Evolutionary conservation across 1,140 invertebrate genomes (phyloP), one percentile per base, ranked within the genome.

Genomic region (Thrips palmi): DNA sequence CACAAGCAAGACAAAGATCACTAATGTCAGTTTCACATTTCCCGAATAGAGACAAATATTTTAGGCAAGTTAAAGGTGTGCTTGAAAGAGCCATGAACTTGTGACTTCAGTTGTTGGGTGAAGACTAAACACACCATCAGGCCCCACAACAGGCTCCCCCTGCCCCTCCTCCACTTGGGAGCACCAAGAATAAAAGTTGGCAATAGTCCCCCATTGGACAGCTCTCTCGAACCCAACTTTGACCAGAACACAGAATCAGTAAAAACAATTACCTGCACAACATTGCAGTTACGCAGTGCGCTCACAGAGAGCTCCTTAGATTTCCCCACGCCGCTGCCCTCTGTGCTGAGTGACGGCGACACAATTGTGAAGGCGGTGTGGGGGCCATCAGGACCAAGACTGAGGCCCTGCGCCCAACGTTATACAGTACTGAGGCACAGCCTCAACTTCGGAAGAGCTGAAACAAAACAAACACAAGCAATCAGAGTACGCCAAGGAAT

Each of bases 331-430:
- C 74, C 74, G 73, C 67, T 74, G 73, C 74, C 74, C 73, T 77
- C 73, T 74, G 72, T 68, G 65, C 60, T 68, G 58, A 33, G 43
- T 58, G 55, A 63, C 62, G 68, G 68, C 64, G 54, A 54, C 59
- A 67, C 60, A 70, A 70, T 63, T 61, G 59, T 69, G 64, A 56
- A 52, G 49, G 68, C 71, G 71, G 73, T 69, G 68, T 77, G 77
- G 77, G 80, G 78, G 65, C 65, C 81, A 84, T 85, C 86, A 91
- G 85, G 80, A 83, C 68, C 77, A 84, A 84, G 81, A 89, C 85
- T 77, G 85, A 91, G 88, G 88, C 86, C 87, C 88, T 69, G 86
- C 77, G 64, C 87, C 87, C 77, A 93, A 82, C 75, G 77, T 78
- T 70, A 87, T 78, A 69, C 71, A 78, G 59, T 74, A 85, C 53